A percentile compares a stretch with the other conserved stretches of the same genome.
These are phyloP conservation scores for Montipora capitata DNA, from an alignment of 92 coral and sea anemone species.

Conservation along the genomic window DNA sequence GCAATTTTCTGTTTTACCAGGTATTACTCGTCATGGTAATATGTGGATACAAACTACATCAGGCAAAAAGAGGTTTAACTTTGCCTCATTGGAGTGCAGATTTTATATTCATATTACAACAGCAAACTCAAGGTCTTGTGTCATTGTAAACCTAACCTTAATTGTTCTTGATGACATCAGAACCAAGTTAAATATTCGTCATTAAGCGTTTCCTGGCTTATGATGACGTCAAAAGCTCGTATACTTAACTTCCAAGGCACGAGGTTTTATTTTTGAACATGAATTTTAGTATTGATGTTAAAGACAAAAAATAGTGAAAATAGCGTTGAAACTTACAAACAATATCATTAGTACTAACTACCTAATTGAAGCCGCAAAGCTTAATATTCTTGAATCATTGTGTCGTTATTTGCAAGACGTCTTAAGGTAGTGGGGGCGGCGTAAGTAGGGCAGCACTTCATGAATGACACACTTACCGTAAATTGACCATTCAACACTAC, in stretches of 20 bases:
- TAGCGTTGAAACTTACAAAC: not conserved
- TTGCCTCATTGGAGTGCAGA: not conserved
- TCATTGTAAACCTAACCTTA: not conserved
- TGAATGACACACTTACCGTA: not conserved
- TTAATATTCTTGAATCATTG: not conserved
- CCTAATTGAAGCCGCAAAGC: not conserved
- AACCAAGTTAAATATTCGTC: not conserved
- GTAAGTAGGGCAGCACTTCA: not conserved
- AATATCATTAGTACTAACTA: not conserved
- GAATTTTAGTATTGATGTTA: not conserved
- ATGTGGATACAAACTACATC: not conserved
- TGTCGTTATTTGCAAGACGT: not conserved
- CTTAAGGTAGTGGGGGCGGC: not conserved
- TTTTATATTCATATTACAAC: not conserved
- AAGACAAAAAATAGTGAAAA: not conserved
- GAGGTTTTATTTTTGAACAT: not conserved
- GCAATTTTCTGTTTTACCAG: not conserved
- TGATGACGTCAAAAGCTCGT: slow-evolving; percentile 1
- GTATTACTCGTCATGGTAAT: not conserved
- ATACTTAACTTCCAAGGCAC: not conserved
- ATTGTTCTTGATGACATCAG: too few species aligned
- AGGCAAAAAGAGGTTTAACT: not conserved
- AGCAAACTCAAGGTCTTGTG: not conserved
- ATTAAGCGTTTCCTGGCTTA: not conserved
- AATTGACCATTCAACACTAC: not conserved